phyloP scores from a whole-genome alignment of 1,140 invertebrate species.

The Drosophila lacertosa region DNA sequence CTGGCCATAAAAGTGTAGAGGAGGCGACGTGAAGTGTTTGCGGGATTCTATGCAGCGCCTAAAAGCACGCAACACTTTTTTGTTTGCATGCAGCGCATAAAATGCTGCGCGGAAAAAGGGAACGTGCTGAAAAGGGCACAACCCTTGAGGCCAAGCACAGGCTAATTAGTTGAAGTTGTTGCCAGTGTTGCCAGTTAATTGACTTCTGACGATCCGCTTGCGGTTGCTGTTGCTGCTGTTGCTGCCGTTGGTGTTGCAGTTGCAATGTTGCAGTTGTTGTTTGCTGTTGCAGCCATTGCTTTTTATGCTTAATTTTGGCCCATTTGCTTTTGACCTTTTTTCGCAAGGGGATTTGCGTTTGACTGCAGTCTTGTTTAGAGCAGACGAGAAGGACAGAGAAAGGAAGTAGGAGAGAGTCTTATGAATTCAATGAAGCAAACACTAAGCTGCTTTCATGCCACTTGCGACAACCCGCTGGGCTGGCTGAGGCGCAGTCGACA shows the following conservation, averaged over 20 bases:
- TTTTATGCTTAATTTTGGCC: conserved; percentile 14
- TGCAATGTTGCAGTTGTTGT: conserved; percentile 21
- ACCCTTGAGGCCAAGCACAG: conserved; percentile 54
- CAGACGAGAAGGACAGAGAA: not conserved
- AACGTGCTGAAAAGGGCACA: conserved; percentile 24
- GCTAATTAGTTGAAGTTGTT: conserved; percentile 78
- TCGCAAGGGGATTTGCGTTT: conserved; percentile 53
- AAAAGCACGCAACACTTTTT: conserved; percentile 59
- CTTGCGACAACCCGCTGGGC: conserved; percentile 19
- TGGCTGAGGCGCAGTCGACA: not conserved
- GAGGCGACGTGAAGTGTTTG: conserved; percentile 48
- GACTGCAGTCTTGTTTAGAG: conserved; percentile 3
- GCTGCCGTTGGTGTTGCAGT: conserved; percentile 11
- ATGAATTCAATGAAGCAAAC: conserved; percentile 75
- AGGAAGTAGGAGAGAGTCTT: conserved; percentile 35
- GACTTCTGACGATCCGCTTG: conserved; percentile 70
- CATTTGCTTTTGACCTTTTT: conserved; percentile 41
- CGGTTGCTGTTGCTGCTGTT: conserved; percentile 7
- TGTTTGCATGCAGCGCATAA: conserved; percentile 11
- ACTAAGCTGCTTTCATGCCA: conserved; percentile 60
- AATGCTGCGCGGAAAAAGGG: not conserved
- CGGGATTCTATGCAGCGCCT: conserved; percentile 52
- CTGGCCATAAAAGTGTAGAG: conserved; percentile 22
- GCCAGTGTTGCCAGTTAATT: conserved; percentile 78
- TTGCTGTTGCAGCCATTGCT: conserved; percentile 12